Base-by-base conservation (phyloP, 2,888 invertebrate species). In the Lepidochrysops patricia region DNA sequence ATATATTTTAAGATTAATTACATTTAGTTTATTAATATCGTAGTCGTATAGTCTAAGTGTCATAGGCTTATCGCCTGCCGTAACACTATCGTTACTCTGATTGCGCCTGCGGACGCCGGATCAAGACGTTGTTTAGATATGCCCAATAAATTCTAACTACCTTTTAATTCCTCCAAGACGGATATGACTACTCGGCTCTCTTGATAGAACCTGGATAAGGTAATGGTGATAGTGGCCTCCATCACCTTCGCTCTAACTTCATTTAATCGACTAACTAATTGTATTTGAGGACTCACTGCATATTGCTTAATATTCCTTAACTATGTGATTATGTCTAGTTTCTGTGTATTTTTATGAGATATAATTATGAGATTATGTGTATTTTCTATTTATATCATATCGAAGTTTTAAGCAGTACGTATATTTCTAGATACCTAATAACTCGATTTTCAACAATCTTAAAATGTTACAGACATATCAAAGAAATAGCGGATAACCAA, bases 61-160 rank as follows among this genome's bases (percentile, higher is more conserved):
- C 23, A 2, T 43, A 15, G 54, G 54, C 54, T 54, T 54, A 54
- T 54, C 54, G 29, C 9, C 52, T 26, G 52, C 29, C 29, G 54
- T 54, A 29, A 32, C 54, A 54, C 15, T 54, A 54, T 54, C 54
- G 54, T 54, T 29, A 54, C 54, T 29, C 26, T 54, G 54, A 54
- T 54, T 54, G 54, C 54, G 13, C 32, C 29, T 29, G 54, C 54
- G 29, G 54, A 27, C 54, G 54, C 6, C 19, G 54, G 27, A 52
- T 52, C 52, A 52, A 32, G 54, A 54, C 54, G 52, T 54, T 29
- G 52, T 27, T 52, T 27, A 29, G 54, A 54, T 54, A 54, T 54
- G 54, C 54, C 29, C 19, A 54, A 54, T 54, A 54, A 54, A 32
- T 54, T 54, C 15, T 54, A 54, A 54, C 12, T 29, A 19, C 32